Evolutionary conservation across 2,797 vertebrate genomes (phyloP).

Genomic region (Eupleurogrammus muticus): DNA sequence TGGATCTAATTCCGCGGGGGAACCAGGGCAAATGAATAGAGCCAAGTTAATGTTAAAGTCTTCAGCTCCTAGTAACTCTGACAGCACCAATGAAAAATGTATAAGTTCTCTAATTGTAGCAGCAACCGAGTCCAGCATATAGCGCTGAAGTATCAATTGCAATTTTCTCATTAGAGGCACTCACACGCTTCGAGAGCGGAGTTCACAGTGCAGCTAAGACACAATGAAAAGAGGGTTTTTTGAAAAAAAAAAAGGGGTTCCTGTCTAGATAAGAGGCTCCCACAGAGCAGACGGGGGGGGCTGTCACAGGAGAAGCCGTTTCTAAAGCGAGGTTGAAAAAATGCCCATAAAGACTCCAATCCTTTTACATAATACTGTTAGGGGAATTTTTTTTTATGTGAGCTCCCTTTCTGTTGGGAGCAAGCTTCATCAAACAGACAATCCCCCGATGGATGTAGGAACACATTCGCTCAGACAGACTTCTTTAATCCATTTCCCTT

Average conservation of each 20-base stretch:
- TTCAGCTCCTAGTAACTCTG: not conserved
- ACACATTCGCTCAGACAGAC: slow-evolving; percentile 65
- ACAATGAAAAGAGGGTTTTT: slow-evolving; percentile 28
- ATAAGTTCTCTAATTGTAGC: slow-evolving; percentile 9
- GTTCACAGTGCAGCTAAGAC: slow-evolving; percentile 28
- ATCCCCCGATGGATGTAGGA: slow-evolving; percentile 49
- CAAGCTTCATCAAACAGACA: slow-evolving; percentile 67
- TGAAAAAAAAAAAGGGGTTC: slow-evolving; percentile 10
- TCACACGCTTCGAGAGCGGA: slow-evolving; percentile 4
- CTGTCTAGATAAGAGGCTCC: slow-evolving; percentile 43
- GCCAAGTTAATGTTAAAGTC: not conserved
- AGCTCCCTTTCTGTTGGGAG: slow-evolving; percentile 48
- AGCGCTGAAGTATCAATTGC: slow-evolving; percentile 31
- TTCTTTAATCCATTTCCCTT: slow-evolving; percentile 63
- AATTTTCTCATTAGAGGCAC: slow-evolving; percentile 36
- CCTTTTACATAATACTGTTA: slow-evolving; percentile 58
- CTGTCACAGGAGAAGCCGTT: slow-evolving; percentile 39
- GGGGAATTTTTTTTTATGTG: slow-evolving; percentile 43
- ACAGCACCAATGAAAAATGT: slow-evolving; percentile 31
- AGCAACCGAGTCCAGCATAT: slow-evolving; percentile 14
- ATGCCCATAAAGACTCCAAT: slow-evolving; percentile 40
- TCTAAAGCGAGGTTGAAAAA: slow-evolving; percentile 43
- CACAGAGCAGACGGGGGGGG: slow-evolving; percentile 1
- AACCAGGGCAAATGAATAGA: slow-evolving; percentile 10
- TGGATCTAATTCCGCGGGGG: not conserved